Base-by-base conservation (phyloP, 2,888 invertebrate species). In the Latheticus oryzae region DNA sequence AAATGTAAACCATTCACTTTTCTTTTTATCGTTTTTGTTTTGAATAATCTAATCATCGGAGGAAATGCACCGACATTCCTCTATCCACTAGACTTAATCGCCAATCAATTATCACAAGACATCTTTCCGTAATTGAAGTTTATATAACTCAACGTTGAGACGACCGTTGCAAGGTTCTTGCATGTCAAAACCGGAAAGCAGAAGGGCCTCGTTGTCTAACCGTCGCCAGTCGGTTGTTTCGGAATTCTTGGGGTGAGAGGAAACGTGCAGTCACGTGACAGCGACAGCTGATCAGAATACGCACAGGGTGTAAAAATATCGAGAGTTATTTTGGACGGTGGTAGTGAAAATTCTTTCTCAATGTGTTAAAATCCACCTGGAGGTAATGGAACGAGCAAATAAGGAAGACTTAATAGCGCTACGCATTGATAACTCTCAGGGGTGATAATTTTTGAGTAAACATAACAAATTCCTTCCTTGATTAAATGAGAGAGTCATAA, bases 261-360 rank as follows among this genome's bases (percentile, higher is more conserved):
- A 57, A 52, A 51, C 57, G 55, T 43, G 40, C 33, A 15, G 53
- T 57, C 60, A 75, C 80, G 79, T 73, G 79, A 74, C n/a, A 72
- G 68, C 66, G 78, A 77, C 82, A 82, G 82, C 82, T 82, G 82
- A 82, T 82, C 80, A 81, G 43, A 4, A 30, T 30, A 8, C 17
- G 12, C 17, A 23, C 23, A 37, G 51, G 51, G 51, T 38, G 51
- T 51, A 51, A 51, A 51, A 47, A 47, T 35, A 35, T 9, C 47
- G 17, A 4, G 45, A 45, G 30, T 45, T 45, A 45, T 45, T 32
- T 45, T 23, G 11, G 11, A 23, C 19, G 17, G 28, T 28, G 19
- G 30, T 26, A 40, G 40, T 16, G 15, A 9, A 35, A 5, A 8
- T 26, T n/a, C 16, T 11, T 8, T 12, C 45, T 9, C 5, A 12